Percentiles rank a stretch among this genome's conserved stretches.
Conservation (phyloP, 2,113 vertebrate species). For the Brienomyrus longianalis region DNA sequence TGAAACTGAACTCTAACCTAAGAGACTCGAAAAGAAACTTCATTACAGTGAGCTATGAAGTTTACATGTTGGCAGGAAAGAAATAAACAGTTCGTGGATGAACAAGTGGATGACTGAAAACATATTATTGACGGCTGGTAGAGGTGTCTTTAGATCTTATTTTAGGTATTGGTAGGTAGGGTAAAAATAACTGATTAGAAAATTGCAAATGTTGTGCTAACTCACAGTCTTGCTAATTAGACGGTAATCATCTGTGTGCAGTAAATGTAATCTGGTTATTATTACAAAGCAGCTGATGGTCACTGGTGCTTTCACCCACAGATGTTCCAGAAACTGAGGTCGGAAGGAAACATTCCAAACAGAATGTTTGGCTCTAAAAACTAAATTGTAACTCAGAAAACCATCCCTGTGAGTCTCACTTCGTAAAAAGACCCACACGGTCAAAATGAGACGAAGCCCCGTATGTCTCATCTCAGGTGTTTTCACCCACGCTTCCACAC, state of each 20-base stretch:
- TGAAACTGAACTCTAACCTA: not conserved
- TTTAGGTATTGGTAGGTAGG: not conserved
- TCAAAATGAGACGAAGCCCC: not conserved
- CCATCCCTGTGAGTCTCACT: not conserved
- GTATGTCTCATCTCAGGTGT: not conserved
- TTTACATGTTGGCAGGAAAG: not conserved
- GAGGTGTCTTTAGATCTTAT: not conserved
- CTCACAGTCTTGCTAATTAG: not conserved
- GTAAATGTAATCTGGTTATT: not conserved
- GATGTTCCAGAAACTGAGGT: not conserved
- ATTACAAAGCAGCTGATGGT: not conserved
- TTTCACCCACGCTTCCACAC: not conserved
- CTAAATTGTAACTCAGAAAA: not conserved
- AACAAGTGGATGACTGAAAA: not conserved
- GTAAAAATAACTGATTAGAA: not conserved
- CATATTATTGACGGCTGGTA: not conserved
- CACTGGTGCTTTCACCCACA: not conserved
- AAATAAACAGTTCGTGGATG: not conserved
- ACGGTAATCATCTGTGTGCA: not conserved
- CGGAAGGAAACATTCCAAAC: not conserved
- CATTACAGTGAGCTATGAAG: not conserved
- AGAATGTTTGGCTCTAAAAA: not conserved
- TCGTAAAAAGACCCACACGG: not conserved
- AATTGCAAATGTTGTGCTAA: not conserved
- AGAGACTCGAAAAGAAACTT: not conserved